phyloP scores from a whole-genome alignment of 1,140 invertebrate genomes.

The Polyergus mexicanus region DNA sequence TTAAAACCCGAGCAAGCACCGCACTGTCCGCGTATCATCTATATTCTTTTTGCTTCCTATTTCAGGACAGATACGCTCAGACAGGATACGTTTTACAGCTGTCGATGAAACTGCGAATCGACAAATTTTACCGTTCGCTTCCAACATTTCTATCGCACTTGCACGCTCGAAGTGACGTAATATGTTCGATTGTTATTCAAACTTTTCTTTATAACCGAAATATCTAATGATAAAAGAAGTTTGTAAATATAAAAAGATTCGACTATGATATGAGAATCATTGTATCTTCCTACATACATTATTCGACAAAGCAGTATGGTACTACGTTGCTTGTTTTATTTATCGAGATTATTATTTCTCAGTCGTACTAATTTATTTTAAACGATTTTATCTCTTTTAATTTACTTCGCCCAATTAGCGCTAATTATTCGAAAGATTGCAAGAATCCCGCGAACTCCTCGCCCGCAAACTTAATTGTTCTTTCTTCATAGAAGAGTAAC shows the following conservation, averaged over 20 bases:
- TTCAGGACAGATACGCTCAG: conserved; percentile 47
- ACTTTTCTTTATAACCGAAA: neutral
- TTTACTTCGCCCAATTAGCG: conserved; percentile 5
- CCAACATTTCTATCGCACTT: conserved; percentile 26
- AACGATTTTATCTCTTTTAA: conserved; percentile 9
- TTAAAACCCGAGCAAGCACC: conserved; percentile 57
- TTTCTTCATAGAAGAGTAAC: conserved; percentile 2
- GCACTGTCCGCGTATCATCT: conserved; percentile 23
- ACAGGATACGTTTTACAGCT: conserved; percentile 62
- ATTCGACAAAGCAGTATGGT: neutral
- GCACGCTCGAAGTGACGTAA: conserved; percentile 19
- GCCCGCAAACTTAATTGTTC: conserved; percentile 9
- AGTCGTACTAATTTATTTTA: neutral
- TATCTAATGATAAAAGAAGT: neutral
- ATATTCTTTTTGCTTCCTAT: conserved; percentile 64
- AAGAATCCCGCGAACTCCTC: neutral
- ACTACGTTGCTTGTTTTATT: neutral
- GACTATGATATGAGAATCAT: neutral
- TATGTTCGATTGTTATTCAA: neutral
- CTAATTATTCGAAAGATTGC: conserved; percentile 20
- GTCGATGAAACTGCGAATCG: conserved; percentile 51
- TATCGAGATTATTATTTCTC: neutral
- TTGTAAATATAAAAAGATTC: neutral
- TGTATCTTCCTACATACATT: neutral
- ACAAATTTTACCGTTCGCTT: conserved; percentile 53